Conservation (phyloP, 2,797 vertebrate genomes). For the Meda fulgida region DNA sequence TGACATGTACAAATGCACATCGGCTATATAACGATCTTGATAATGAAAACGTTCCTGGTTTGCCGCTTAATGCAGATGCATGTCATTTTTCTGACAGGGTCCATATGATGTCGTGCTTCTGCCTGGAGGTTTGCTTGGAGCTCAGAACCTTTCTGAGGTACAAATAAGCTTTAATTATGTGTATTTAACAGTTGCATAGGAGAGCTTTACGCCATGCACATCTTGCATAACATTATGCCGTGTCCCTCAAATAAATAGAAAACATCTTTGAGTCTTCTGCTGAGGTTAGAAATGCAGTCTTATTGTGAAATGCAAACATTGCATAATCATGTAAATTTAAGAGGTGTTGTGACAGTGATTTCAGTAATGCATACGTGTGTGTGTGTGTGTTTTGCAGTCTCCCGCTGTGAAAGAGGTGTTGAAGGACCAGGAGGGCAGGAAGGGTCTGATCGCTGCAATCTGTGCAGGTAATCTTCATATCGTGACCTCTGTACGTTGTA, state of each 20-base stretch:
- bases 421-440: constrained; percentile 90
- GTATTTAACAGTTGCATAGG: neutral
- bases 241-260: neutral
- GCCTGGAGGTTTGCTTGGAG: constrained; percentile 93
- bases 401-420: constrained; percentile 89
- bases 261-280: constrained; percentile 29
- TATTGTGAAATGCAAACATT: constrained; percentile 15
- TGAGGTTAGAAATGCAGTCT: neutral
- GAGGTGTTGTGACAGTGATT: neutral
- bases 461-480: constrained; percentile 87
- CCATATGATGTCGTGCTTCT: constrained; percentile 94
- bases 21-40: neutral
- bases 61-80: neutral
- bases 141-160: constrained; percentile 94
- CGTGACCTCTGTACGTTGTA: neutral
- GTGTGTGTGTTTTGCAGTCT: constrained; percentile 79
- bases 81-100: constrained; percentile 77
- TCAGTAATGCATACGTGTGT: constrained; percentile 8
- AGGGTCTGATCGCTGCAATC: constrained; percentile 96
- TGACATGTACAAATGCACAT: neutral
- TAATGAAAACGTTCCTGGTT: neutral
- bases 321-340: constrained; percentile 25
- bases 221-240: constrained; percentile 3
- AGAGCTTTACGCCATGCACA: neutral
- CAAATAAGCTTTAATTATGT: constrained; percentile 35